These are phyloP conservation scores for Panthera uncia DNA, from an alignment of 2,113 vertebrate genomes.

Conservation along the genomic window DNA sequence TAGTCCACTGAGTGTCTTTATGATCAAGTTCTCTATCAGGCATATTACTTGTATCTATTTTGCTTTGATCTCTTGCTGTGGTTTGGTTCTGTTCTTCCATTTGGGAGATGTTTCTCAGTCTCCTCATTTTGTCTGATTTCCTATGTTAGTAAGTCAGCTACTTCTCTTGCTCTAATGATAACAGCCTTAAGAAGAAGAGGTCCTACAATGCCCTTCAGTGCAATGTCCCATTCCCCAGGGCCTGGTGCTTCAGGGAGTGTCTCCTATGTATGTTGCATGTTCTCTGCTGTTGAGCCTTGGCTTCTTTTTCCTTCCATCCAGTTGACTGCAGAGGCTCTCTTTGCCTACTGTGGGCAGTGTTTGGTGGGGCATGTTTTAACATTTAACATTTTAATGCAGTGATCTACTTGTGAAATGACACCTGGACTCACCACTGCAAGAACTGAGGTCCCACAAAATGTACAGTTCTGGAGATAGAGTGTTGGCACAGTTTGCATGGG, in stretches of 20 bases:
- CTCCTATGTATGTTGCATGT: not conserved
- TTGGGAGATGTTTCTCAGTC: not conserved
- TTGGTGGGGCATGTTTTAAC: not conserved
- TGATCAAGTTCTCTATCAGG: not conserved
- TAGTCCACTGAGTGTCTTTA: not conserved
- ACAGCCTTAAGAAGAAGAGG: not conserved
- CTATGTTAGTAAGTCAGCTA: not conserved
- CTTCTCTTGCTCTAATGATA: not conserved
- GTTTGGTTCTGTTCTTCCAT: not conserved
- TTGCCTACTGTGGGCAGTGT: not conserved
- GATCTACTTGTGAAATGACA: not conserved
- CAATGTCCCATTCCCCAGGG: not conserved
- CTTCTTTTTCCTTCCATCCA: not conserved
- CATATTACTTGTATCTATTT: not conserved
- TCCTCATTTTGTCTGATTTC: not conserved
- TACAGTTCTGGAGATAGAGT: not conserved
- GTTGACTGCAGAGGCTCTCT: not conserved
- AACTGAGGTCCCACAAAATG: not conserved
- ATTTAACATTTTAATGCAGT: not conserved
- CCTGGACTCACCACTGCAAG: not conserved
- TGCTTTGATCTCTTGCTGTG: not conserved
- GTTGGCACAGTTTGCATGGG: not conserved
- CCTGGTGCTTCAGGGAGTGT: not conserved
- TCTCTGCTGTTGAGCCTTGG: not conserved
- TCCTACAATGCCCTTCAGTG: not conserved